Conservation (phyloP, 2,113 vertebrate genomes). For the Plecotus auritus region DNA sequence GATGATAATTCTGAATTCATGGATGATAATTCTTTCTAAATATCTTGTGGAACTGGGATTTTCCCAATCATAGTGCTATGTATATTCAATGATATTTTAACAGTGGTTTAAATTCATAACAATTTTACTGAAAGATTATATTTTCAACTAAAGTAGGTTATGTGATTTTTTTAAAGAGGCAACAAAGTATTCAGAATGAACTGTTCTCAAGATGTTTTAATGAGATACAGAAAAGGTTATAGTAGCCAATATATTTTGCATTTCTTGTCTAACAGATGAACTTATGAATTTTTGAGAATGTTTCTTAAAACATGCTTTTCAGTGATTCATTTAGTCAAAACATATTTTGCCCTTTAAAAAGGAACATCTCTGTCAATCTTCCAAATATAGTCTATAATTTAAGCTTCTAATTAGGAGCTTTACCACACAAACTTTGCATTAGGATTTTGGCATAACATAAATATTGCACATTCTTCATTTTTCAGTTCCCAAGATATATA, state of each 20-base stretch:
- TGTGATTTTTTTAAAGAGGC: neutral
- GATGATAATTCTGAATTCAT: neutral
- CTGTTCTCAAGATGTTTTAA: neutral
- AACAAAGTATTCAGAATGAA: neutral
- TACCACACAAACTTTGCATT: conserved; percentile 16
- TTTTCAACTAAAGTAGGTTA: neutral
- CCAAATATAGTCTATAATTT: conserved; percentile 41
- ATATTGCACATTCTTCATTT: conserved; percentile 18
- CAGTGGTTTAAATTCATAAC: neutral
- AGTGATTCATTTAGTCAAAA: conserved; percentile 57
- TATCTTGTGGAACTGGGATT: neutral
- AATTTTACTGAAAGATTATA: neutral
- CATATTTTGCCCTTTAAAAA: conserved; percentile 46
- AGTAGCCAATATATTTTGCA: conserved; percentile 14
- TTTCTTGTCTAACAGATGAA: conserved; percentile 42
- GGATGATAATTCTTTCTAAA: neutral
- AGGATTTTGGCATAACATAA: conserved; percentile 7
- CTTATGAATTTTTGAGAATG: neutral
- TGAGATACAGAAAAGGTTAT: neutral
- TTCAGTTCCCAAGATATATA: neutral
- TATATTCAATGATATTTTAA: neutral
- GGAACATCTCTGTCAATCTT: conserved; percentile 27
- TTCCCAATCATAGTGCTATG: neutral
- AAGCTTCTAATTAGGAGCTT: conserved; percentile 36
- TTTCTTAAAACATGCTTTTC: conserved; percentile 34